Percentiles rank a stretch among this genome's conserved stretches.
These are phyloP conservation scores for Apis florea DNA, from an alignment of 1,140 invertebrate genomes.

Conservation along the genomic window DNA sequence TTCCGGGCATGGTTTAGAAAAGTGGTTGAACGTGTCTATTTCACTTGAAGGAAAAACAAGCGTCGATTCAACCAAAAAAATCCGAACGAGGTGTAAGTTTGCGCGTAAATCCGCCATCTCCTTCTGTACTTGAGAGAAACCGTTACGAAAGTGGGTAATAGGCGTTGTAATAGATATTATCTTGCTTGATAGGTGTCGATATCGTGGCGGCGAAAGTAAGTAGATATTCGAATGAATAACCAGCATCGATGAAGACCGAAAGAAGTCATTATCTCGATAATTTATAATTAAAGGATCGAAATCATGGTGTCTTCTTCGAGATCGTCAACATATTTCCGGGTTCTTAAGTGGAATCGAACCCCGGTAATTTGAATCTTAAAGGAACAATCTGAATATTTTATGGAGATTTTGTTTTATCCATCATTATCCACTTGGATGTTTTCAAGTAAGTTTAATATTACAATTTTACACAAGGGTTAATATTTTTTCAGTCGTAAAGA, in stretches of 20 bases:
- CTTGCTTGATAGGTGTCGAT: slow-evolving; percentile 6
- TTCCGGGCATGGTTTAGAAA: slow-evolving; percentile 27
- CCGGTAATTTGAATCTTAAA: too few relatives aligned
- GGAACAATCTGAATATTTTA: too few relatives aligned
- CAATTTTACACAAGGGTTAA: too few relatives aligned
- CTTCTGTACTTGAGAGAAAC: not conserved
- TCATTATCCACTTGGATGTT: too few relatives aligned
- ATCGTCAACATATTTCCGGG: not conserved
- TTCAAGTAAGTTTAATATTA: too few relatives aligned
- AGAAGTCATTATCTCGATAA: not conserved
- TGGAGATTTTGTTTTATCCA: too few relatives aligned
- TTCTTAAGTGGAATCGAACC: slow-evolving; percentile 1
- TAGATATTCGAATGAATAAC: not conserved
- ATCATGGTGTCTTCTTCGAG: not conserved
- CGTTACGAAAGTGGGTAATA: slow-evolving; percentile 24
- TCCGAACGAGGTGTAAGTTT: slow-evolving; percentile 19
- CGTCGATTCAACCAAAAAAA: not conserved
- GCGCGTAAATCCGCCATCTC: not conserved
- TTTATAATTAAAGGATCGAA: slow-evolving; percentile 8
- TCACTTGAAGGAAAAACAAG: not conserved
- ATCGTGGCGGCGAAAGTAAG: slow-evolving; percentile 12
- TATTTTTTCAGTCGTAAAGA: too few relatives aligned
- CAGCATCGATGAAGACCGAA: not conserved
- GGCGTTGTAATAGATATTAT: slow-evolving; percentile 22
- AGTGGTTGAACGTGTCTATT: slow-evolving; percentile 1